Percentiles rank a stretch among this genome's conserved stretches.
These are phyloP conservation scores for Pan paniscus DNA, from an alignment of 2,113 vertebrate species.

Conservation along the genomic window DNA sequence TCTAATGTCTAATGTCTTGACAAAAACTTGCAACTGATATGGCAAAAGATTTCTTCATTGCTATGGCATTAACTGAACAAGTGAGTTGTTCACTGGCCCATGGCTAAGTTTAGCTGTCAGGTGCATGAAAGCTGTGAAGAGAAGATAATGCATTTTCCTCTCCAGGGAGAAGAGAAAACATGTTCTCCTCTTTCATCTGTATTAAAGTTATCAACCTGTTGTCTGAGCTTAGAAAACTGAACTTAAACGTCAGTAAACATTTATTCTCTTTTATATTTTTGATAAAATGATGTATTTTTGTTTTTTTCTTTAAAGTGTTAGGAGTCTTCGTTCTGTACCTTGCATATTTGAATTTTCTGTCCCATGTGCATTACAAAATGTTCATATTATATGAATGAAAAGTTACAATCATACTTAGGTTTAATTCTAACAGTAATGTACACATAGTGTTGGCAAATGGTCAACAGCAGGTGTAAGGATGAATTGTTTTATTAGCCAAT, in stretches of 20 bases:
- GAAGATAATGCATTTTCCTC: slow-evolving; percentile 66
- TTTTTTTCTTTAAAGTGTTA: slow-evolving; percentile 56
- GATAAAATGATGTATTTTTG: slow-evolving; percentile 45
- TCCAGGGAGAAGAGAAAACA: slow-evolving; percentile 59
- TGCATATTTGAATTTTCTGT: slow-evolving; percentile 66
- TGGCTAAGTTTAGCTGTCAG: slow-evolving; percentile 72
- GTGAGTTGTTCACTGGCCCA: slow-evolving; percentile 47
- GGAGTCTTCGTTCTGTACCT: slow-evolving; percentile 54
- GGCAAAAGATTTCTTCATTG: slow-evolving; percentile 49
- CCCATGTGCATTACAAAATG: slow-evolving; percentile 61
- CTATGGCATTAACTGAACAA: slow-evolving; percentile 60
- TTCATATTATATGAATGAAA: slow-evolving; percentile 58
- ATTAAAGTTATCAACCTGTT: slow-evolving; percentile 62
- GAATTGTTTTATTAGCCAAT: not conserved
- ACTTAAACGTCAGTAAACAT: slow-evolving; percentile 55
- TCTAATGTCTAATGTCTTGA: slow-evolving; percentile 57
- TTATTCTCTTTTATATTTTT: slow-evolving; percentile 68
- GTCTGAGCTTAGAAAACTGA: slow-evolving; percentile 46
- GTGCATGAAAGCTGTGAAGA: slow-evolving; percentile 19
- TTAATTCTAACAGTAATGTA: slow-evolving; percentile 66
- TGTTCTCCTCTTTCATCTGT: slow-evolving; percentile 53
- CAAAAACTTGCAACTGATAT: slow-evolving; percentile 10
- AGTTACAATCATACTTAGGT: slow-evolving; percentile 53
- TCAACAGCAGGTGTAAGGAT: not conserved
- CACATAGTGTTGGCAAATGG: slow-evolving; percentile 35